Conservation (phyloP, 2,888 invertebrate species). For the Phyllotreta cruciferae region DNA sequence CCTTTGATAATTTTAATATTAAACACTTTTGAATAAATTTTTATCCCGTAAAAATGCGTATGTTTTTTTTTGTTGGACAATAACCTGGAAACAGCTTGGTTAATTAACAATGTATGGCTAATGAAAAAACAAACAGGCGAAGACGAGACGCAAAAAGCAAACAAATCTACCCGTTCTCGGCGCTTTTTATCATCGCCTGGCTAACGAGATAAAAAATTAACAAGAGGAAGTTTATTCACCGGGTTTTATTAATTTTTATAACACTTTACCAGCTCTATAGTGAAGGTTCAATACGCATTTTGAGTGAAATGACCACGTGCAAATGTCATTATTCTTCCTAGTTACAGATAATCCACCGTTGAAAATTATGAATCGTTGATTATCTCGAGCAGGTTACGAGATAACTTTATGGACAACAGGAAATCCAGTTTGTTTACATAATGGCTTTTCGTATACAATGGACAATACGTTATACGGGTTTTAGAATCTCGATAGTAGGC, state of each 20-base stretch:
- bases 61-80: conserved; percentile 5
- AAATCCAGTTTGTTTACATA: conserved; percentile 26
- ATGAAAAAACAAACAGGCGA: conserved; percentile 10
- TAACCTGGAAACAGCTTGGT: conserved; percentile 8
- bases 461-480: conserved; percentile 16
- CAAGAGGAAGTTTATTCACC: conserved; percentile 19
- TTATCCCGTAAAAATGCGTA: not conserved
- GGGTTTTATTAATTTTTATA: not conserved
- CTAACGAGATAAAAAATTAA: conserved; percentile 26
- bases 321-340: conserved; percentile 14
- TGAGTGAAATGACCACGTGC: conserved; percentile 26
- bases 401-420: conserved; percentile 25
- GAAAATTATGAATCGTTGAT: conserved; percentile 24
- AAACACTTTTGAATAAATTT: too few species aligned
- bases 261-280: not conserved
- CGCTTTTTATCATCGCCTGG: conserved; percentile 20
- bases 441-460: conserved; percentile 27
- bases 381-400: conserved; percentile 26
- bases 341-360: conserved; percentile 19
- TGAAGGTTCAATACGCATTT: conserved; percentile 3
- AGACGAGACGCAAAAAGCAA: not conserved
- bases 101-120: conserved; percentile 5
- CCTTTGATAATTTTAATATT: too few species aligned
- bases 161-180: conserved; percentile 11
- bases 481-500: conserved; percentile 14